Conservation (phyloP, 2,113 vertebrate species). For the Pseudorectes ferrugineus region DNA sequence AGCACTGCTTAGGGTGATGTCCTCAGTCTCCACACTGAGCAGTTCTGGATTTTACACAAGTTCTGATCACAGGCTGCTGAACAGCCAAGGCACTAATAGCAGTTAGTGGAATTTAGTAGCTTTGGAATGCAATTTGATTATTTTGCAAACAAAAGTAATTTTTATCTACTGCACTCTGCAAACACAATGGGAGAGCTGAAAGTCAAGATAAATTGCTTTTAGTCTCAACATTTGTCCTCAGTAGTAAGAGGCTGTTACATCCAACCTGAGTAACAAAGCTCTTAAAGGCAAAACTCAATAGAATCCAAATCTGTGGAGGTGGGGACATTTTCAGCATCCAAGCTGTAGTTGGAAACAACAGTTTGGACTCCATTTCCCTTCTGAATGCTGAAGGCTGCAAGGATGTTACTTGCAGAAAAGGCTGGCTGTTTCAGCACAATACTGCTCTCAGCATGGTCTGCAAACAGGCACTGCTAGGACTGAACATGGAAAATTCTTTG, state of each 20-base stretch:
- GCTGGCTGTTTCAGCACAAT: not conserved
- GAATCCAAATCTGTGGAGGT: not conserved
- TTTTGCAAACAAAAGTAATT: slow-evolving; percentile 40
- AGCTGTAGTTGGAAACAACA: not conserved
- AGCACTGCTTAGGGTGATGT: not conserved
- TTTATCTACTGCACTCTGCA: slow-evolving; percentile 21
- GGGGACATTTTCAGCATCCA: not conserved
- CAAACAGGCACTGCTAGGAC: not conserved
- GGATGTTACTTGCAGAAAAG: not conserved
- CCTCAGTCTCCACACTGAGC: not conserved
- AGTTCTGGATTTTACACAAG: not conserved
- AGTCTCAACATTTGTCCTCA: not conserved
- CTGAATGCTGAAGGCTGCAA: not conserved
- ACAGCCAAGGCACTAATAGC: not conserved
- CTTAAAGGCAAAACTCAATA: not conserved
- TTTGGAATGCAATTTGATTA: not conserved
- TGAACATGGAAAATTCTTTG: slow-evolving; percentile 16
- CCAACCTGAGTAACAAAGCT: not conserved
- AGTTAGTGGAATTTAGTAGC: not conserved
- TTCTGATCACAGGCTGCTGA: not conserved
- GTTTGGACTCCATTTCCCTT: not conserved
- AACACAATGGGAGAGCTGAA: slow-evolving; percentile 30
- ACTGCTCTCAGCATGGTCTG: not conserved
- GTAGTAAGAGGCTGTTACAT: not conserved
- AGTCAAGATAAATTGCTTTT: slow-evolving; percentile 24